phyloP scores from a whole-genome alignment of 2,113 vertebrate genomes.

The Tamias sibiricus region DNA sequence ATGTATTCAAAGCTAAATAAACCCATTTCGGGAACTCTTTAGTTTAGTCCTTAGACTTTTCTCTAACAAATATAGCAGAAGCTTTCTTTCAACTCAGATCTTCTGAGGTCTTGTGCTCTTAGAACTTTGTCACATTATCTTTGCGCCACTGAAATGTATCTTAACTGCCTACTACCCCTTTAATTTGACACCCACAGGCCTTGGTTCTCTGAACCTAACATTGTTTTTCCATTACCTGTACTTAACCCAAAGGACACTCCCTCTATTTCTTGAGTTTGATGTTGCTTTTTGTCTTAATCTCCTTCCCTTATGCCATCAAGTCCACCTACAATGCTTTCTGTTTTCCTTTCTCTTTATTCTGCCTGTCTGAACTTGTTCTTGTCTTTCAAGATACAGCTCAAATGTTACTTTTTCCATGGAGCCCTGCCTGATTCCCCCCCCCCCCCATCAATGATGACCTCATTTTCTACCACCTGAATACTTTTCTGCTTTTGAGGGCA shows the following conservation, averaged over 20 bases:
- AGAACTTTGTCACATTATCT: neutral
- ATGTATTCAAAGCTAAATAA: neutral
- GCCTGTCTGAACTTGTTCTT: neutral
- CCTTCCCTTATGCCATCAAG: neutral
- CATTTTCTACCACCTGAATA: neutral
- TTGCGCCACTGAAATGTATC: neutral
- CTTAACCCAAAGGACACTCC: neutral
- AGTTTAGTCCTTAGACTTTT: neutral
- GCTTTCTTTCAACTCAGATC: neutral
- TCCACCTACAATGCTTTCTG: neutral
- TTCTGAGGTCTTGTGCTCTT: neutral
- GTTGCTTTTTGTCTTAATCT: neutral
- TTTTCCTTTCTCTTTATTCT: neutral
- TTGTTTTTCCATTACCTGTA: neutral
- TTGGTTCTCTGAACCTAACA: neutral
- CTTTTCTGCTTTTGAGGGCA: neutral
- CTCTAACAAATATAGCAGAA: neutral
- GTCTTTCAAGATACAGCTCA: neutral
- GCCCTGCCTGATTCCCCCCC: neutral
- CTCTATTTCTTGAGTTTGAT: neutral
- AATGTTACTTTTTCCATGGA: neutral
- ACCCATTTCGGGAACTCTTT: neutral
- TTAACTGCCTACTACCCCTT: neutral
- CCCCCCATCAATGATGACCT: neutral
- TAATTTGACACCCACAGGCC: neutral